A percentile compares a stretch with the other conserved stretches of the same genome.
These are phyloP conservation scores for Laodelphax striatellus DNA, from an alignment of 1,140 invertebrate genomes.

Conservation along the genomic window DNA sequence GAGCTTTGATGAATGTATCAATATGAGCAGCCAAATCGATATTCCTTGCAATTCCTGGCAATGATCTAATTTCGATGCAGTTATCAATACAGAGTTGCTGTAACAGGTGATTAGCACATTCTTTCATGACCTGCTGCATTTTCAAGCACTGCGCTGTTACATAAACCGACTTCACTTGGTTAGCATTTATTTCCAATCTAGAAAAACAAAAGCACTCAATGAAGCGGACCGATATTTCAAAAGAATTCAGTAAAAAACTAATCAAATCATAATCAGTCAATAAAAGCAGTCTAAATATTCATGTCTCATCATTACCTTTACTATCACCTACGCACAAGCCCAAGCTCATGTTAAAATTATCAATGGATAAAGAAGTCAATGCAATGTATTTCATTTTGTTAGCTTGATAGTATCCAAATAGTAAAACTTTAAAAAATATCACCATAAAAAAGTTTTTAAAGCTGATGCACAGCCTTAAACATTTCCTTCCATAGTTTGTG, in stretches of 20 bases:
- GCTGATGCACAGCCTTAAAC: too few relatives aligned
- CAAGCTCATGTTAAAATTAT: too few relatives aligned
- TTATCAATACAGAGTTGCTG: constrained; percentile 51
- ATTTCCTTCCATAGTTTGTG: neutral
- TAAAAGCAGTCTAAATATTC: too few relatives aligned
- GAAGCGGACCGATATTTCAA: too few relatives aligned
- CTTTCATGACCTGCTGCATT: constrained; percentile 54
- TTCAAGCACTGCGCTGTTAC: constrained; percentile 58
- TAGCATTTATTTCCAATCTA: constrained; percentile 42
- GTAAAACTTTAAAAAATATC: too few relatives aligned
- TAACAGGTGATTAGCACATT: constrained; percentile 58
- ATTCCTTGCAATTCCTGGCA: constrained; percentile 52
- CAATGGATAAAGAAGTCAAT: too few relatives aligned
- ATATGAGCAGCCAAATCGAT: constrained; percentile 46
- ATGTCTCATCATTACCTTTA: too few relatives aligned
- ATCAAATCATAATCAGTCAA: neutral
- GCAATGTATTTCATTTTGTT: too few relatives aligned
- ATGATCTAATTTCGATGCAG: constrained; percentile 55
- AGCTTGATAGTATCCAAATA: too few relatives aligned
- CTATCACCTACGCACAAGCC: too few relatives aligned
- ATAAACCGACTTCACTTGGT: constrained; percentile 59
- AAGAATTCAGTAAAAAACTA: neutral
- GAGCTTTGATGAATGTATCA: constrained; percentile 56
- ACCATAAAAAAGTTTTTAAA: too few relatives aligned
- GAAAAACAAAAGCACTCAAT: constrained; percentile 13